These are phyloP conservation scores for Trichomalopsis sarcophagae DNA, from an alignment of 1,140 invertebrate species.

Conservation along the genomic window DNA sequence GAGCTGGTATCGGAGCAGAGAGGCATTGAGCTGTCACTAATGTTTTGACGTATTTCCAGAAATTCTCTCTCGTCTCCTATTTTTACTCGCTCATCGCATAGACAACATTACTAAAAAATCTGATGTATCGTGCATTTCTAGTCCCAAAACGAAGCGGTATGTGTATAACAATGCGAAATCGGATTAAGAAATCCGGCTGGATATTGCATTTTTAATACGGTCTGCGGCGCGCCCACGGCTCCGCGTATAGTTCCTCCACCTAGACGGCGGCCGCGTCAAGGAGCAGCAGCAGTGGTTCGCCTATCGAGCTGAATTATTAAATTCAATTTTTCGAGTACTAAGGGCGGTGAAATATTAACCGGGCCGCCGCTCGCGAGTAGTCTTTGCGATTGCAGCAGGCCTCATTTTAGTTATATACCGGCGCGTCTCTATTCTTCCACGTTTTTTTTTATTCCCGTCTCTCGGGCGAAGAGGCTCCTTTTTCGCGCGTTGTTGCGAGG, in stretches of 20 bases:
- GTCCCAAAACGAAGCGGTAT: neutral
- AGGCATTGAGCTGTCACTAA: neutral
- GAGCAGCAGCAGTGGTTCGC: slow-evolving; percentile 58
- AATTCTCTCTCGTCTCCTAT: neutral
- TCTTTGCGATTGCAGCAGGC: slow-evolving; percentile 67
- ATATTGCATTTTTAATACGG: slow-evolving; percentile 73
- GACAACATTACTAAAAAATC: neutral
- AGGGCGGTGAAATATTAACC: slow-evolving; percentile 74
- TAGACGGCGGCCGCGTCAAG: slow-evolving; percentile 56
- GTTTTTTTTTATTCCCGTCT: neutral
- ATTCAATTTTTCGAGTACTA: slow-evolving; percentile 76
- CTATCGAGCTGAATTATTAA: slow-evolving; percentile 75
- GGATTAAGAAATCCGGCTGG: slow-evolving; percentile 73
- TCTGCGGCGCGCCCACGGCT: slow-evolving; percentile 44
- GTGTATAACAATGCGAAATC: slow-evolving; percentile 62
- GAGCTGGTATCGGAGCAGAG: neutral
- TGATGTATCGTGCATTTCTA: neutral
- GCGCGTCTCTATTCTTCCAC: neutral
- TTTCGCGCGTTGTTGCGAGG: neutral
- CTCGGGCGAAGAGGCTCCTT: neutral
- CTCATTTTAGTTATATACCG: slow-evolving; percentile 49
- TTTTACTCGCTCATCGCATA: neutral
- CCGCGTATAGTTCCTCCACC: slow-evolving; percentile 13
- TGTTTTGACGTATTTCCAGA: neutral
- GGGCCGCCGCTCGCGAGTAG: slow-evolving; percentile 58